These are phyloP conservation scores for Thysanoteuthis rhombus DNA, from an alignment of 2,888 invertebrate species.

Conservation along the genomic window DNA sequence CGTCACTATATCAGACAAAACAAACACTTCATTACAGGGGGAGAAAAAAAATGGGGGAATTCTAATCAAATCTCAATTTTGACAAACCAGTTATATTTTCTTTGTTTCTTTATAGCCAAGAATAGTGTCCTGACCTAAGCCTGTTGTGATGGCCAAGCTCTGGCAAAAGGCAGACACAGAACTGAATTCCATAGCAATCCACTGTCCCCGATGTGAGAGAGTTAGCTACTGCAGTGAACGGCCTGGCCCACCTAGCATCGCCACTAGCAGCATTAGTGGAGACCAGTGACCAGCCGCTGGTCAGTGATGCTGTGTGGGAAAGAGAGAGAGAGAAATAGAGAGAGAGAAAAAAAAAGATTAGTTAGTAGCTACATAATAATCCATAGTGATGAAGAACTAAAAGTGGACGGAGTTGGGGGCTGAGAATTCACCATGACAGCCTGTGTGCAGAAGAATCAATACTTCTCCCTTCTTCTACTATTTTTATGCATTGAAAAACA, in stretches of 20 bases:
- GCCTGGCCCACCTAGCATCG: background rate
- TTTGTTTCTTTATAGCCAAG: background rate
- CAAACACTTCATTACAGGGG: background rate
- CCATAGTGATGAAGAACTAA: background rate
- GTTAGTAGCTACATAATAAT: background rate
- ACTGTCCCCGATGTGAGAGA: background rate
- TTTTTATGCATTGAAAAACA: background rate
- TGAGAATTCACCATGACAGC: background rate
- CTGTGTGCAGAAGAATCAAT: background rate
- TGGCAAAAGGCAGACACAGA: background rate
- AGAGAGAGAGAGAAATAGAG: background rate
- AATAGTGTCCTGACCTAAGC: background rate
- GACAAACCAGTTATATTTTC: background rate
- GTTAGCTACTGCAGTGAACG: background rate
- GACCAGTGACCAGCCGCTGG: conserved; percentile 12
- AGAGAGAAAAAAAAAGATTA: background rate
- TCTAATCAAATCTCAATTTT: conserved; percentile 12
- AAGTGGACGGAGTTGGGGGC: background rate
- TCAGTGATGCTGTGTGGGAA: background rate
- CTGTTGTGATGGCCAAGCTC: conserved; percentile 12
- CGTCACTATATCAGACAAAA: background rate
- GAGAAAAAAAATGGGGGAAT: background rate
- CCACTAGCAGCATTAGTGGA: background rate
- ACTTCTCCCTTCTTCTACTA: background rate
- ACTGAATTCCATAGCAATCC: conserved; percentile 12